phyloP scores from a whole-genome alignment of 1,140 invertebrate species.

The Drosophila arawakana region DNA sequence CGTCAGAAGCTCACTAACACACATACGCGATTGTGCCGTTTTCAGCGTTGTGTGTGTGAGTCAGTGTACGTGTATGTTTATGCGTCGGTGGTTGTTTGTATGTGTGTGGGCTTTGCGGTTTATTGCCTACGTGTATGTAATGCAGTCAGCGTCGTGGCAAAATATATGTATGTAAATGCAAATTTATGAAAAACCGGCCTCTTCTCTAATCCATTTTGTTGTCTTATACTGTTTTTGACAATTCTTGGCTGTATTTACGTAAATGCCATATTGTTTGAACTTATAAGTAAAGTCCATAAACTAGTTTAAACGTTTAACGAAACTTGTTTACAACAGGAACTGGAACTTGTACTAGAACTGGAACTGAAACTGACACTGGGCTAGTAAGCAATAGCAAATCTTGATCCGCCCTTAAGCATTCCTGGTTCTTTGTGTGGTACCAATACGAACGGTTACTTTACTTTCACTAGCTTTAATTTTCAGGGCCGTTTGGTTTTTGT shows the following conservation, averaged over 20 bases:
- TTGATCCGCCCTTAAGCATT: conserved; percentile 49
- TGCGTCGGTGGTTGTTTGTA: conserved; percentile 14
- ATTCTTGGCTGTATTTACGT: conserved; percentile 45
- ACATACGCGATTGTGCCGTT: conserved; percentile 1
- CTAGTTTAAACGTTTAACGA: conserved; percentile 40
- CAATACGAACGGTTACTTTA: conserved; percentile 17
- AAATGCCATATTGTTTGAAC: conserved; percentile 35
- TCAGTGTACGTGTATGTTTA: not conserved
- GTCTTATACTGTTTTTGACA: conserved; percentile 37
- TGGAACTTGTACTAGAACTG: conserved; percentile 11
- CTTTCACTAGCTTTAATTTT: conserved; percentile 49
- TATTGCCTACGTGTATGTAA: conserved; percentile 51
- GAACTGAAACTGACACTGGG: conserved; percentile 21
- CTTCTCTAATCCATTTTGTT: not conserved
- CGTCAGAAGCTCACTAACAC: conserved; percentile 6
- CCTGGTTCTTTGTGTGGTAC: conserved; percentile 49
- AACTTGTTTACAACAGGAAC: conserved; percentile 40
- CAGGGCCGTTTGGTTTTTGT: conserved; percentile 53
- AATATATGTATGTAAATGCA: not conserved
- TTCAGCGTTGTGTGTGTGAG: conserved; percentile 1
- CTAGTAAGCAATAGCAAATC: not conserved
- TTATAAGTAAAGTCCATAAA: conserved; percentile 22
- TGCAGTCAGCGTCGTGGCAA: conserved; percentile 36
- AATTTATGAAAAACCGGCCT: conserved; percentile 47
- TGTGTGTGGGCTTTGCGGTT: conserved; percentile 12